Base-by-base conservation (phyloP, 2,113 vertebrate species). In the Cottus gobio region DNA sequence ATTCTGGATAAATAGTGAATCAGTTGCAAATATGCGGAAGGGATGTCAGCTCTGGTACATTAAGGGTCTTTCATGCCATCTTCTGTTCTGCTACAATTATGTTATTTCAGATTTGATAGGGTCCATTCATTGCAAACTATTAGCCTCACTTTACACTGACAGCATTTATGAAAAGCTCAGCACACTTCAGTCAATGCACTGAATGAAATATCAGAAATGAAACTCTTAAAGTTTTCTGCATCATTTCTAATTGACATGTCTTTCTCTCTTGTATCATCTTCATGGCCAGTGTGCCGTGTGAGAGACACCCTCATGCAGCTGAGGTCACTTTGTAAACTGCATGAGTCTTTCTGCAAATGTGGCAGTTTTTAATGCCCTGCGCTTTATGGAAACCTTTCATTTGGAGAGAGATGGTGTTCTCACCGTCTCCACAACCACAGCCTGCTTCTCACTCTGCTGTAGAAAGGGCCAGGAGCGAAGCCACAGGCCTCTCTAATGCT, bases 381-480 rank as follows among this genome's bases (percentile, higher is more conserved):
- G 66, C 64, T 87, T 82, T 83, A 63, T 37, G 78, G 80, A 87
- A 93, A 89, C 92, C 90, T 90, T 66, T 93, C 84, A 93, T 93
- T 94, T 91, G 57, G 70, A 36, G 60, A 86, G 66, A 89, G 62
- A 77, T 62, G 28, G 39, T n/a, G 3, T 86, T 91, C 82, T 87
- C 85, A 71, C 66, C 78, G 81, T 78, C 63, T 67, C 66, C n/a
- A 5, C 68, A 90, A 83, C n/a, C n/a, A 67, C 80, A 79, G 85
- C 57, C 71, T 73, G 61, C 58, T 84, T 86, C 70, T 85, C 80
- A 80, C 52, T 87, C 61, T 87, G 22, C 62, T 65, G 82, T 34
- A 62, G 28, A 80, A 78, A 75, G 37, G 36, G 61, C 54, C 80
- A 76, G 76, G 44, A 75, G 74, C 8, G 5, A 30, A 81, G 68